These are phyloP conservation scores for Pachycephus smyrnensis DNA, from an alignment of 2,888 invertebrate genomes.

Conservation along the genomic window DNA sequence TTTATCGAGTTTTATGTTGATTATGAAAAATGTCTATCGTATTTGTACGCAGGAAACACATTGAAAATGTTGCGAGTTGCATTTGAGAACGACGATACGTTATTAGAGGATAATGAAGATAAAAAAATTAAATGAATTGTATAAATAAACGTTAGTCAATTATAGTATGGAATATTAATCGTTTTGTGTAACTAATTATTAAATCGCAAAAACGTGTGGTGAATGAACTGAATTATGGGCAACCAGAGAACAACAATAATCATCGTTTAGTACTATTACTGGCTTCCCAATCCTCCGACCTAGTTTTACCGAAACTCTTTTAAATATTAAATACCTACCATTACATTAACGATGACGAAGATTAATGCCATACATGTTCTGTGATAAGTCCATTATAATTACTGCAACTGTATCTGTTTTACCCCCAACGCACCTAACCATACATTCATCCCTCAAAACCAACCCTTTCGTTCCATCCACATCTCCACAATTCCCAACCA, in stretches of 20 bases:
- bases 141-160: slow-evolving; percentile 64
- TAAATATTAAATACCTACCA: slow-evolving; percentile 57
- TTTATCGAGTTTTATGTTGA: slow-evolving; percentile 47
- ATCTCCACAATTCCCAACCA: slow-evolving; percentile 41
- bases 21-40: slow-evolving; percentile 31
- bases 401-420: slow-evolving; percentile 62
- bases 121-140: slow-evolving; percentile 47
- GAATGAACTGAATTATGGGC: slow-evolving; percentile 62
- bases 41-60: slow-evolving; percentile 28
- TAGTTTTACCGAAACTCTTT: slow-evolving; percentile 61
- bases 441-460: slow-evolving; percentile 15
- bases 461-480: slow-evolving; percentile 36
- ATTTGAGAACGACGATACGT: slow-evolving; percentile 19
- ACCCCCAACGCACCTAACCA: slow-evolving; percentile 14
- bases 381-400: slow-evolving; percentile 68
- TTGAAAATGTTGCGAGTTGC: slow-evolving; percentile 26
- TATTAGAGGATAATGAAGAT: slow-evolving; percentile 22
- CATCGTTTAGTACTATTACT: slow-evolving; percentile 60
- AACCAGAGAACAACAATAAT: slow-evolving; percentile 59
- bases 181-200: slow-evolving; percentile 58
- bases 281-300: slow-evolving; percentile 65
- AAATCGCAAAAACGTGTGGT: slow-evolving; percentile 35
- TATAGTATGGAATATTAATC: slow-evolving; percentile 58
- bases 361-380: slow-evolving; percentile 69
- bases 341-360: slow-evolving; percentile 62